Evolutionary conservation across 1,140 invertebrate genomes (phyloP).

Genomic region (Solenopsis invicta): DNA sequence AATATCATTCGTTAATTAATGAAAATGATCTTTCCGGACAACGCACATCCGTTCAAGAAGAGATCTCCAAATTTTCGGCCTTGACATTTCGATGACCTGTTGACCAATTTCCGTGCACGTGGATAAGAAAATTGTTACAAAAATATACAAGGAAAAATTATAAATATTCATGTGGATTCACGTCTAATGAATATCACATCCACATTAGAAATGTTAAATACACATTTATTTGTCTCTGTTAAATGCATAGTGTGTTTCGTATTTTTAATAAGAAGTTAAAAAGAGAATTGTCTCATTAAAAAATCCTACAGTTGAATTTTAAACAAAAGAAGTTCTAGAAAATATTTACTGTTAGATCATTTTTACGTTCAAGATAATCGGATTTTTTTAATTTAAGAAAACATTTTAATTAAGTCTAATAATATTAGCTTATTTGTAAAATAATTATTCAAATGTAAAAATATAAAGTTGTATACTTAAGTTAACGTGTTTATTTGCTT

Average conservation of each 20-base stretch:
- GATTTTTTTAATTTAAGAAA: no score
- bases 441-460: no score
- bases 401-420: no score
- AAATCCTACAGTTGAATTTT: neutral
- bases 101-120: neutral
- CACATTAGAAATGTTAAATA: constrained; percentile 1
- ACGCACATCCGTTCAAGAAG: neutral
- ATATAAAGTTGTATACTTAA: no score
- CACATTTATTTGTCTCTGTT: neutral
- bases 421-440: no score
- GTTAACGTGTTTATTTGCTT: no score
- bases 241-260: neutral
- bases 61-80: neutral
- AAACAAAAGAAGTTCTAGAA: no score
- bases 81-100: neutral
- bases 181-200: neutral
- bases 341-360: no score
- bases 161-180: constrained; percentile 15
- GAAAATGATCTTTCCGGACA: neutral
- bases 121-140: neutral
- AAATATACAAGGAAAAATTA: neutral
- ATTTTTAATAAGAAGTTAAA: neutral
- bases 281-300: neutral
- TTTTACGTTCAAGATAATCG: no score
- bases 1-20: neutral